Evolutionary conservation across 2,888 invertebrate species (phyloP).

Genomic region (Gymnosoma rotundatum): DNA sequence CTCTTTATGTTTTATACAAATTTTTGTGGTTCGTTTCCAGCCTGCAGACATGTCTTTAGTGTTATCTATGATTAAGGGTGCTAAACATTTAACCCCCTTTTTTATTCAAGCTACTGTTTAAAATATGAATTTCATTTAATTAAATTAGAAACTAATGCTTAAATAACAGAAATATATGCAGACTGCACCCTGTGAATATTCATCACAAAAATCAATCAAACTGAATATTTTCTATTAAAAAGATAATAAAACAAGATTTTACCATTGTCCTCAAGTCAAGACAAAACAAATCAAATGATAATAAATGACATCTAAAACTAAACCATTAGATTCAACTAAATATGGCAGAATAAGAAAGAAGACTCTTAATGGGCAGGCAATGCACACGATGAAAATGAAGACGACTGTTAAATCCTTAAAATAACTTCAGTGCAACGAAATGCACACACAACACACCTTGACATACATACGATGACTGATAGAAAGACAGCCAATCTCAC

Average conservation of each 20-base stretch:
- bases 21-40: no score
- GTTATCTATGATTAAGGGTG: no score
- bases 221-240: constrained; percentile 12
- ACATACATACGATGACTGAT: constrained; percentile 59
- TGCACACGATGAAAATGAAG: constrained; percentile 13
- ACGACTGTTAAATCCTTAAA: constrained; percentile 62
- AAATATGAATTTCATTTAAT: not conserved
- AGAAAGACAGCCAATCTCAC: constrained; percentile 21
- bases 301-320: constrained; percentile 65
- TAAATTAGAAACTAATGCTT: not conserved
- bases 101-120: not conserved
- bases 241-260: constrained; percentile 48
- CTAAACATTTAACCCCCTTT: no score
- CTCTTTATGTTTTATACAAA: no score
- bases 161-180: not conserved
- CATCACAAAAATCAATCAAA: constrained; percentile 58
- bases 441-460: constrained; percentile 47
- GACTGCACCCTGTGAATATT: constrained; percentile 48
- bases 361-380: not conserved
- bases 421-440: constrained; percentile 55
- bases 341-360: constrained; percentile 39
- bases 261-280: constrained; percentile 9
- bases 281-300: constrained; percentile 55
- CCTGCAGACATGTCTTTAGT: no score
- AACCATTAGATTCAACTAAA: constrained; percentile 37